Percentiles rank a stretch among this genome's conserved stretches.
These are phyloP conservation scores for Sphyrna mokarran DNA, from an alignment of 2,113 vertebrate species.

Conservation along the genomic window DNA sequence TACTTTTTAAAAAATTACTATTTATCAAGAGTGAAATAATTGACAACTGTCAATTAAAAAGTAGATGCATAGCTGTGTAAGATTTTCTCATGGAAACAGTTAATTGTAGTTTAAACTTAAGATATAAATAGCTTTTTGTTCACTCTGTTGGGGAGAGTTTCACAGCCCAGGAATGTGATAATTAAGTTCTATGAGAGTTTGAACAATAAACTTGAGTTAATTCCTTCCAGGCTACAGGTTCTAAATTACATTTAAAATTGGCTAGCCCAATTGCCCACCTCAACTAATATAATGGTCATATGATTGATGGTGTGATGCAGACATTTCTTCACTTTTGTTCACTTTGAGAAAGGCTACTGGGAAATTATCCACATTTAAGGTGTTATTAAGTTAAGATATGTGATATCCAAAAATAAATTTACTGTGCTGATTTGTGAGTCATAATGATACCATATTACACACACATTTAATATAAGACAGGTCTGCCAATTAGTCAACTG, in stretches of 20 bases:
- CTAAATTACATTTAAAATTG: slow-evolving; percentile 1
- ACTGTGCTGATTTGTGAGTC: background rate
- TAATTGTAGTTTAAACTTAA: background rate
- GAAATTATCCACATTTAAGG: background rate
- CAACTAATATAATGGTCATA: background rate
- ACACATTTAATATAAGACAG: background rate
- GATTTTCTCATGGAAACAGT: background rate
- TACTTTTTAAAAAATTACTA: background rate
- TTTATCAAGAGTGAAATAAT: background rate
- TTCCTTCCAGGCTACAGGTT: slow-evolving; percentile 23
- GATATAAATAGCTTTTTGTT: slow-evolving; percentile 28
- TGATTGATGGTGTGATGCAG: background rate
- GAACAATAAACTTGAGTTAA: background rate
- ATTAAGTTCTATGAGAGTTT: background rate
- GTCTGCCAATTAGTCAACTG: background rate
- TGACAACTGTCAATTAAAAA: background rate
- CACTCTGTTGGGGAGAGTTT: background rate
- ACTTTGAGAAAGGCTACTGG: background rate
- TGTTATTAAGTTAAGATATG: background rate
- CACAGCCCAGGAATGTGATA: background rate
- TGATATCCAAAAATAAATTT: background rate
- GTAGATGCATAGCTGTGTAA: background rate
- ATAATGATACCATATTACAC: background rate
- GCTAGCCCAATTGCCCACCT: too few relatives aligned
- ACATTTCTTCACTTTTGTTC: background rate